Conservation (phyloP, 2,113 vertebrate genomes). For the Penelope pileata region DNA sequence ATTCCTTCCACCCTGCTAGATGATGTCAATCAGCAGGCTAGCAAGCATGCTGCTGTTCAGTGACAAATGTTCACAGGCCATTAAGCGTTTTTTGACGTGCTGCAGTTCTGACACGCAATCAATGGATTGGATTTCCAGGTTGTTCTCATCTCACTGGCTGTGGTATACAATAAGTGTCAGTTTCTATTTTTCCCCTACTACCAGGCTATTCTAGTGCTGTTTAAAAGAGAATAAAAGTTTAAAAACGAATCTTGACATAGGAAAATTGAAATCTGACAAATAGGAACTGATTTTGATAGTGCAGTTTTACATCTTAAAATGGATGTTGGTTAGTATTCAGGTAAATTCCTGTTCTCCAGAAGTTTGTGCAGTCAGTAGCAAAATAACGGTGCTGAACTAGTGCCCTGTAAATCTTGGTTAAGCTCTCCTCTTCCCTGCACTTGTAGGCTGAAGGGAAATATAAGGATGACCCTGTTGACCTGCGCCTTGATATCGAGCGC, state of each 20-base stretch:
- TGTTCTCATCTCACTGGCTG: neutral
- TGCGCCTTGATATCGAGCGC: constrained; percentile 95
- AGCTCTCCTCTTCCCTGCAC: constrained; percentile 48
- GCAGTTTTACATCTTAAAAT: neutral
- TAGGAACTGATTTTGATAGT: neutral
- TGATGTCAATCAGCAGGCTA: neutral
- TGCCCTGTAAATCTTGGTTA: neutral
- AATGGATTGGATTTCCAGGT: neutral
- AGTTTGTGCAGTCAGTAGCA: constrained; percentile 51
- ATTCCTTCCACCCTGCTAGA: neutral
- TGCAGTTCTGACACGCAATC: neutral
- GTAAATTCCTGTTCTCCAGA: constrained; percentile 2
- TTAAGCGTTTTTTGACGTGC: neutral
- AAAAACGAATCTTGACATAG: neutral
- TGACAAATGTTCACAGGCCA: neutral
- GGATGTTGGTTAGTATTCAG: constrained; percentile 10
- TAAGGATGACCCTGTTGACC: constrained; percentile 90
- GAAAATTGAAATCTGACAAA: neutral
- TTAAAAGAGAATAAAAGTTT: neutral
- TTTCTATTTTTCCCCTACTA: neutral
- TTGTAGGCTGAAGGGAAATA: constrained; percentile 87
- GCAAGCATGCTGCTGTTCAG: neutral
- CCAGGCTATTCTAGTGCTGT: neutral
- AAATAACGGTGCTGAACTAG: constrained; percentile 38
- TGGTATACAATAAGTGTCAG: neutral